A percentile compares a stretch with the other conserved stretches of the same genome.
These are phyloP conservation scores for Stenolophus ochropezus DNA, from an alignment of 2,888 invertebrate species.

Conservation along the genomic window DNA sequence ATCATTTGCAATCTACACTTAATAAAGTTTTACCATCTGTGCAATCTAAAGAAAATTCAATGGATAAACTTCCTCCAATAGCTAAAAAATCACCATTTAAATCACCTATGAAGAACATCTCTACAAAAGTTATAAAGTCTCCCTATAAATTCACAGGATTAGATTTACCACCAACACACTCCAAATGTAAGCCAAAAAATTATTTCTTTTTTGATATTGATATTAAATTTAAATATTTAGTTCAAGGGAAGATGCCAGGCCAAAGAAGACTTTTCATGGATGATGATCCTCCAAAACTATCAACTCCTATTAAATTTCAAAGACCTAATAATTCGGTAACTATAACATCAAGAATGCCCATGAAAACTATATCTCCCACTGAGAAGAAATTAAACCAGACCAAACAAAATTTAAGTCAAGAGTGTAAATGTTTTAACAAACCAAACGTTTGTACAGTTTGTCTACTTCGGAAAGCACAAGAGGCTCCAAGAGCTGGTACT, in stretches of 20 bases:
- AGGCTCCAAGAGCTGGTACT: slow-evolving; percentile 90
- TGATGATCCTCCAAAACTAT: background rate
- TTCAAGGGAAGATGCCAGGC: slow-evolving; percentile 50
- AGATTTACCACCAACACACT: slow-evolving; percentile 56
- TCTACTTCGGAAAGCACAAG: slow-evolving; percentile 78
- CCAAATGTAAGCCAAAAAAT: slow-evolving; percentile 52
- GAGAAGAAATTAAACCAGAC: slow-evolving; percentile 53
- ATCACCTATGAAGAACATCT: slow-evolving; percentile 71
- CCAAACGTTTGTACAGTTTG: slow-evolving; percentile 82
- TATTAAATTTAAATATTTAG: slow-evolving; percentile 3
- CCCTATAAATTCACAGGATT: slow-evolving; percentile 57
- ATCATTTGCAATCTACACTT: slow-evolving; percentile 43
- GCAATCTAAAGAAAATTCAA: slow-evolving; percentile 45
- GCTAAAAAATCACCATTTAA: slow-evolving; percentile 66
- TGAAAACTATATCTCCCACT: slow-evolving; percentile 52
- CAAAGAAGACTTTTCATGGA: slow-evolving; percentile 51
- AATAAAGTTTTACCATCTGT: slow-evolving; percentile 12
- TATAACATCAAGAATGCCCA: slow-evolving; percentile 38
- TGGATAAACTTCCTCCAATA: background rate
- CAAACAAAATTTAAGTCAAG: slow-evolving; percentile 51
- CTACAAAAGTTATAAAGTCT: slow-evolving; percentile 66
- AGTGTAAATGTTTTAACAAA: slow-evolving; percentile 82
- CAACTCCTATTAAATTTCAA: slow-evolving; percentile 46
- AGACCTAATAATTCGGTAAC: slow-evolving; percentile 42
- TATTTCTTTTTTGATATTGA: background rate